Base-by-base conservation (phyloP, 1,140 invertebrate species). In the Drosophila paulistorum region DNA sequence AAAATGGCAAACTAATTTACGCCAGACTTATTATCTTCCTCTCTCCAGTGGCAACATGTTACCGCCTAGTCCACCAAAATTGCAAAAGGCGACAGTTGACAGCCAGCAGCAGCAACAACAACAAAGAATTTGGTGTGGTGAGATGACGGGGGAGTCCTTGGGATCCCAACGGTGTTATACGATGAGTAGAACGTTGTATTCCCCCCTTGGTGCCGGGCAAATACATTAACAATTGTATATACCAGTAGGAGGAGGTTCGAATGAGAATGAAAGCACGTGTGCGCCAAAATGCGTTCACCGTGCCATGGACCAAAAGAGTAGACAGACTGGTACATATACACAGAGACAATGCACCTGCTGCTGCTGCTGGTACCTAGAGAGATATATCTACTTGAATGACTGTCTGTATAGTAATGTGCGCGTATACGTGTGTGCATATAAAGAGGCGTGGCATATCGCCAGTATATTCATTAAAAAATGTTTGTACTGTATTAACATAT, bases 1-100 rank as follows among this genome's bases (percentile, higher is more conserved):
- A 89, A 87, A 89, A 89, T 89, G 77, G 84, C 84, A 89, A 89
- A 89, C 84, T 89, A 89, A 89, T 89, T 89, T 89, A 89, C 77
- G 84, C 80, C 84, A 84, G 85, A 75, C 84, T 85, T 90, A 89
- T 87, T 87, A 87, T 87, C 84, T 51, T 51, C 45, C 45, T 51
- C 45, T 89, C 68, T 68, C 61, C 77, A 64, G 71, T 79, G 77
- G 80, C 83, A 87, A 83, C 84, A 83, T 76, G 70, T 71, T 84
- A 71, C 59, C 71, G 74, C 59, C 74, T 37, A 48, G 68, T 65
- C 68, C 69, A 55, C 65, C 37, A 23, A 67, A 61, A 54, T 45
- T 48, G 26, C 60, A 51, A 20, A 51, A 23, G 39, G 51, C 72
- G 58, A 59, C 59, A 72, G 60, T 65, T 72, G 76, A n/a, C 60